Evolutionary conservation across 2,113 vertebrate species (phyloP), one percentile per base, ranked within the genome.

Genomic region (Sminthopsis crassicaudata): DNA sequence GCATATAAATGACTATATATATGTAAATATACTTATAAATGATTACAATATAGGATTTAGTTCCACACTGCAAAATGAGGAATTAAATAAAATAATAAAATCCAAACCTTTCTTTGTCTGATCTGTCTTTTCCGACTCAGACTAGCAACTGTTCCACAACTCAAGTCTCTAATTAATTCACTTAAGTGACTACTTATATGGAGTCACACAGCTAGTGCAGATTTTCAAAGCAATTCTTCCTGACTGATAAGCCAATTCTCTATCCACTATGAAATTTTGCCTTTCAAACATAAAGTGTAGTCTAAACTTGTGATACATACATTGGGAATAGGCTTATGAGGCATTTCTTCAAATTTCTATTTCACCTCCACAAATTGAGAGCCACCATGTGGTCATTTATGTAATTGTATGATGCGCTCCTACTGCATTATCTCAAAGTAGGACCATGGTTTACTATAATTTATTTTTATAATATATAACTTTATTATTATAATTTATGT

Each of bases 321-420:
- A 84, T 84, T 42, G 42, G n/a, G 67, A 0, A 19, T 8, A 23
- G 36, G 36, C 67, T 42, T 84, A 22, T 84, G 67, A 84, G 67
- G n/a, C n/a, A 84, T 84, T 84, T 84, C n/a, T 84, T 84, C n/a
- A 22, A 84, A 84, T 84, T 84, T 84, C 67, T 84, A 84, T 84
- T 42, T 42, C 67, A 84, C n/a, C 67, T 42, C n/a, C 67, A 84
- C 67, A 84, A 42, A 84, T 2, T 84, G 36, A 84, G 67, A 84
- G 67, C 67, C 67, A 84, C 67, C 67, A 84, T 84, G 67, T 84
- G 67, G 67, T 42, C n/a, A 84, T 84, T 19, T 19, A 42, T 84
- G n/a, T 42, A 84, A 84, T 84, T 84, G 67, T 84, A 84, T 84
- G 67, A 84, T n/a, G 23, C n/a, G n/a, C 0, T 76, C 36, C 67